Evolutionary conservation across 2,797 vertebrate genomes (phyloP), one percentile per base, ranked within the genome.

Genomic region (Sebastes jordani): DNA sequence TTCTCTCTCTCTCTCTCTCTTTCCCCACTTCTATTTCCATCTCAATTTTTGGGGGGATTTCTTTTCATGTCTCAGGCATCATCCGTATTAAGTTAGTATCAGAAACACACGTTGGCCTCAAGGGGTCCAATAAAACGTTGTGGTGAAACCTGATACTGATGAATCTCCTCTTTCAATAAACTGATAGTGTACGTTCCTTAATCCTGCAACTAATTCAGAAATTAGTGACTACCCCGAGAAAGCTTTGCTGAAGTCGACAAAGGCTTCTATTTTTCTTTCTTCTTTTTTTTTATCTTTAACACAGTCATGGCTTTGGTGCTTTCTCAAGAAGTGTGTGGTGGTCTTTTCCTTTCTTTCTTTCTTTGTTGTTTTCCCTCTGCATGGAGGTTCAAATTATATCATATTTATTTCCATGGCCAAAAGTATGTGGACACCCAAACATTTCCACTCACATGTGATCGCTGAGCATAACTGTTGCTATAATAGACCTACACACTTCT

Each of bases 71-170:
- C n/a, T 67, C 49, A 56, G 32, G 18, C 29, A 38, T 78, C 73
- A 69, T 7, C 16, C 9, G 29, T 25, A 3, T 49, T 29, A 52
- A 22, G 61, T 71, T 32, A 68, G 62, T 22, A 58, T 78, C 84
- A 68, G 72, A 85, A 74, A 81, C 63, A 60, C 30, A 69, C 38
- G 65, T 46, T 14, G 66, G 49, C 76, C 80, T 78, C 79, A 10
- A 54, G 71, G 61, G 38, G 52, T 55, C 62, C 11, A 76, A 77
- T 70, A 78, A 86, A 83, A 85, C 14, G 4, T 3, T 29, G 58
- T 5, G 49, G 36, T 59, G 77, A 76, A 79, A 84, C 30, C 11
- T n/a, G 55, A 83, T 20, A 67, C 22, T 63, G 30, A 74, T 49
- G 63, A 83, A 20, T 81, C 32, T 70, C 13, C 9, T 79, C 9